Base-by-base conservation (phyloP, 2,113 vertebrate genomes). In the Microtus richardsoni region DNA sequence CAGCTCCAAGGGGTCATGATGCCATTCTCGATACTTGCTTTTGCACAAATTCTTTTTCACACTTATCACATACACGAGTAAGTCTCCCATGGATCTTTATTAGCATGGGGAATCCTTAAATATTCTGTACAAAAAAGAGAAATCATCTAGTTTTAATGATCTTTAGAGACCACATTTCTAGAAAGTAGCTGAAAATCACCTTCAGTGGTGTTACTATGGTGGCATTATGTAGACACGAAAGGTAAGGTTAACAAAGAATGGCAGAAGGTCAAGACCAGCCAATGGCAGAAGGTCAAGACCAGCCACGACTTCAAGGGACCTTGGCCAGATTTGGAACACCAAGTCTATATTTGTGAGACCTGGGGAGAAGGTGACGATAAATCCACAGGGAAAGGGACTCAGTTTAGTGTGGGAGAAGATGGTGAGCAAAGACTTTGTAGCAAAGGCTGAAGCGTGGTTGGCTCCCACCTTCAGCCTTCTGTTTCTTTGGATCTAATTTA, bases 111-210 rank as follows among this genome's bases (percentile, higher is more conserved):
- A 24, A 74, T 62, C 64, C 47, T 91, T n/a, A 84, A 92, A 30
- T 41, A n/a, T 64, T 90, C 28, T 64, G 2, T 41, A 68, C 24
- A 10, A 78, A 26, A 33, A 75, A 14, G 21, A 71, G 36, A 39
- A 84, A 6, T 36, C 82, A 6, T 36, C 82, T 93, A 79, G 5
- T 44, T 91, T 75, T 11, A 70, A 60, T 83, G 36, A 28, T 13
- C 36, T 90, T 96, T 41, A 84, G 28, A 60, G 91, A 79, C 41
- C 8, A 44, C 82, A 44, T 84, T 16, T 84, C 82, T 21, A 30
- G 39, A 30, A 64, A 84, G 60, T 44, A 33, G 26, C 39, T 64
- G 60, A 64, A 64, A 64, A 62, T 64, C 33, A 3, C 13, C 30
- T 54, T 6, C 47, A 16, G 11, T 13, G 4, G 8, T 49, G 19